Conservation (phyloP, 2,888 invertebrate genomes). For the Spodoptera picta region DNA sequence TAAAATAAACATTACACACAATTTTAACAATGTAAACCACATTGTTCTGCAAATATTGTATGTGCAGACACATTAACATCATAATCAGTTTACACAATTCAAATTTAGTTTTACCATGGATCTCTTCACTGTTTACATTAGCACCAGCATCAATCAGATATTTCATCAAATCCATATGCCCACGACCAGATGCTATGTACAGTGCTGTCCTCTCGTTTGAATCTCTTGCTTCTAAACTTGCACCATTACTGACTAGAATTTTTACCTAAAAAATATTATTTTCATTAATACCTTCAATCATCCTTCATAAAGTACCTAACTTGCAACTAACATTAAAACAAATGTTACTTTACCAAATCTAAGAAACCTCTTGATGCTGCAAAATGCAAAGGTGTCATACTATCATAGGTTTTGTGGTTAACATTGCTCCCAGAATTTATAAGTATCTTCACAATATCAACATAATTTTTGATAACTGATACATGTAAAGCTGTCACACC, state of each 20-base stretch:
- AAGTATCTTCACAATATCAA: slow-evolving; percentile 87
- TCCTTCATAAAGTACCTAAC: too few relatives aligned
- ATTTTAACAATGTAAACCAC: too few relatives aligned
- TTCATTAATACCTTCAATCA: neutral
- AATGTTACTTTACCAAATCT: slow-evolving; percentile 79
- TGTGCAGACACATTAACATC: too few relatives aligned
- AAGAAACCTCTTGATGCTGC: slow-evolving; percentile 89
- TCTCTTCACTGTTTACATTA: slow-evolving; percentile 91
- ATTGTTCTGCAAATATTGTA: neutral
- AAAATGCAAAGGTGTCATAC: slow-evolving; percentile 90
- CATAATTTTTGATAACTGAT: slow-evolving; percentile 89
- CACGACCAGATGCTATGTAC: slow-evolving; percentile 77
- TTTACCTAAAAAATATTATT: slow-evolving; percentile 77
- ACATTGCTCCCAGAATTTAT: slow-evolving; percentile 89
- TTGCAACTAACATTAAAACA: too few relatives aligned
- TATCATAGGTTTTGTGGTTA: slow-evolving; percentile 89
- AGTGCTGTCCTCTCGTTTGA: slow-evolving; percentile 89
- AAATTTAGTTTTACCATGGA: slow-evolving; percentile 81
- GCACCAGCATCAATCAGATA: slow-evolving; percentile 89
- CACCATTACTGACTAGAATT: slow-evolving; percentile 86
- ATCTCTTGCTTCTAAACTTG: slow-evolving; percentile 89
- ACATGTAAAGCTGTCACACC: slow-evolving; percentile 92
- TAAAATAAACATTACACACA: slow-evolving; percentile 54
- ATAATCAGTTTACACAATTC: too few relatives aligned
- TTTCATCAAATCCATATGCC: slow-evolving; percentile 82